Percentiles rank a stretch among this genome's conserved stretches.
These are phyloP conservation scores for Nasonia giraulti DNA, from an alignment of 1,140 invertebrate species.

Conservation along the genomic window DNA sequence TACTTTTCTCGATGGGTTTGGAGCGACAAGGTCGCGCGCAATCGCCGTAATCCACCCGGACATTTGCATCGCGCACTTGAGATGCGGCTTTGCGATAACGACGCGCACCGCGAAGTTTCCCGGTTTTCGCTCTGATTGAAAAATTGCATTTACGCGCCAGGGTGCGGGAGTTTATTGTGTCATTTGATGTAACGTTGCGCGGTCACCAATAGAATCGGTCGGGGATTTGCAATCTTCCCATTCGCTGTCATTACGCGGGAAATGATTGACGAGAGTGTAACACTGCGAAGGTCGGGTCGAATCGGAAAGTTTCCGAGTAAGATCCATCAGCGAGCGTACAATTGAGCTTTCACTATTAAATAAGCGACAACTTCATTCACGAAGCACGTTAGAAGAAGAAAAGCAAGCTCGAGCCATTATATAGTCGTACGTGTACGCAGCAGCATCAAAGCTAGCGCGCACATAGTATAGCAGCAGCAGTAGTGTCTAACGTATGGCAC, in stretches of 20 bases:
- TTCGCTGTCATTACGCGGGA: not conserved
- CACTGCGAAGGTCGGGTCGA: not conserved
- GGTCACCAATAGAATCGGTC: not conserved
- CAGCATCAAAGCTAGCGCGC: not conserved
- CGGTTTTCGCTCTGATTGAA: not conserved
- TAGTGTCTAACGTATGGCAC: not conserved
- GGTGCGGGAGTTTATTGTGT: not conserved
- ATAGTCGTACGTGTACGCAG: not conserved
- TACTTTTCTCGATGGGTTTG: not conserved
- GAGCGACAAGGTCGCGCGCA: not conserved
- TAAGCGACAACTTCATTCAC: not conserved
- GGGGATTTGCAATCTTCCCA: not conserved
- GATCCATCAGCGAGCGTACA: not conserved
- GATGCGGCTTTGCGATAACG: not conserved
- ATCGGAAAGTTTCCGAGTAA: not conserved
- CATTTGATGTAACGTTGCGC: not conserved
- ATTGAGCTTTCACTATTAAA: not conserved
- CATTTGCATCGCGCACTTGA: slow-evolving; percentile 33
- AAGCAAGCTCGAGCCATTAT: not conserved
- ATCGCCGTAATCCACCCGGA: not conserved
- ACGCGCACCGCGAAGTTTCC: not conserved
- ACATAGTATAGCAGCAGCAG: no score
- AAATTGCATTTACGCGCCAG: not conserved
- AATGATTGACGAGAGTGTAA: not conserved
- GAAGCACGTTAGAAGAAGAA: not conserved